Base-by-base conservation (phyloP, 2,797 vertebrate genomes). In the Varecia variegata region DNA sequence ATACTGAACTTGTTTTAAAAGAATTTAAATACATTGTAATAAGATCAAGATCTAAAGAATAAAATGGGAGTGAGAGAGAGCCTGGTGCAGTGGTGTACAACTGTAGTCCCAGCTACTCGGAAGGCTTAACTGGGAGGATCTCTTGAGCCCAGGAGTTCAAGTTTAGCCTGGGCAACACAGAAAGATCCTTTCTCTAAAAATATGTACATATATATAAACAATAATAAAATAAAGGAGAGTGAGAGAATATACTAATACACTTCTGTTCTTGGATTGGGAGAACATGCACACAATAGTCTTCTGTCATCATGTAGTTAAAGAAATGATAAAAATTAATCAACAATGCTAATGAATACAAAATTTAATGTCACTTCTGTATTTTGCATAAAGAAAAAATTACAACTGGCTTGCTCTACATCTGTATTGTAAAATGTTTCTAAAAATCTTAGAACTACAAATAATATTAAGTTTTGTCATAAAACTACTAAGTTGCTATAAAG, bases 261-360 rank as follows among this genome's bases (percentile, higher is more conserved):
- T n/a, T 32, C 15, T 65, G 32, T 32, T 7, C 60, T n/a, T 65
- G 60, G 14, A 65, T 38, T 93, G 8, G 13, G 80, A 67, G 23
- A 58, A 12, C 60, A 65, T 65, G n/a, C 11, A 73, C 50, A 74
- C 13, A 89, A 94, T 60, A 88, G 13, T 4, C 21, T 93, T 88
- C 54, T 67, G 52, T 38, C 45, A 43, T 38, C 45, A 43, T 45
- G 9, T 84, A 95, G 25, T 14, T 92, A 86, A 76, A 94, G 23
- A 90, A 32, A 73, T 10, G 7, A 88, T 47, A 73, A 96, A 92
- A 96, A 82, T 93, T 92, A 90, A 74, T 60, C 68, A 74, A 62
- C 3, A 58, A 23, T 56, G 27, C 2, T 88, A 91, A 77, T 67
- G 15, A 3, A 50, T 73, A 68, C 83, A 73, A 93, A 93, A 96